phyloP scores from a whole-genome alignment of 2,113 vertebrate species.

The Chionis minor region DNA sequence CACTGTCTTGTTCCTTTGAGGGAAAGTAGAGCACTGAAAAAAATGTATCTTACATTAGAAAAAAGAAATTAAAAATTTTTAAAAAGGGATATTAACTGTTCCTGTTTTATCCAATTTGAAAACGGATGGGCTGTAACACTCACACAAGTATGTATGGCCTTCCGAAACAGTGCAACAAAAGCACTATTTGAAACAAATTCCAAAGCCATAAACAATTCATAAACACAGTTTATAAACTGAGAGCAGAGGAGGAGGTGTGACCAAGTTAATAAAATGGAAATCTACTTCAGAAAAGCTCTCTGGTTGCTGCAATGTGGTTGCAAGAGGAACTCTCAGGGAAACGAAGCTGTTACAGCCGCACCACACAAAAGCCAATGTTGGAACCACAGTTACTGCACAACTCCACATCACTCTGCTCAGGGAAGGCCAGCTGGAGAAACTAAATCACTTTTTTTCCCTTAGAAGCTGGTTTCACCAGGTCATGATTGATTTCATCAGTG shows the following conservation, averaged over 20 bases:
- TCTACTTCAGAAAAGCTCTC: background rate
- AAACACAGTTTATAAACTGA: background rate
- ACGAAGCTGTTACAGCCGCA: background rate
- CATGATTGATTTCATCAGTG: background rate
- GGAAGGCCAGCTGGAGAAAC: background rate
- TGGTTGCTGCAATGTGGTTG: background rate
- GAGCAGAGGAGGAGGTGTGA: background rate
- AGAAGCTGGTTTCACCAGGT: background rate
- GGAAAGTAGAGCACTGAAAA: background rate
- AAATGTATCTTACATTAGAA: background rate
- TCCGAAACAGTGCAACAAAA: background rate
- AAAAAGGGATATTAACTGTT: background rate
- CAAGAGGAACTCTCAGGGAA: background rate
- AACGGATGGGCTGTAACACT: background rate
- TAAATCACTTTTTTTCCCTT: background rate
- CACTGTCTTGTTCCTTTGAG: background rate
- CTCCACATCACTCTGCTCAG: background rate
- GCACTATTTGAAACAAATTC: background rate
- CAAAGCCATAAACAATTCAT: background rate
- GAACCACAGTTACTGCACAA: background rate
- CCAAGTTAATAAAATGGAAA: background rate
- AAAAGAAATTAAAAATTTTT: too few species aligned
- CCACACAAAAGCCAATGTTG: background rate
- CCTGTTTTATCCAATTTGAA: background rate
- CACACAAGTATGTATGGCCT: background rate